Conservation (phyloP, 2,888 invertebrate genomes). For the Ecliptopera silaceata region DNA sequence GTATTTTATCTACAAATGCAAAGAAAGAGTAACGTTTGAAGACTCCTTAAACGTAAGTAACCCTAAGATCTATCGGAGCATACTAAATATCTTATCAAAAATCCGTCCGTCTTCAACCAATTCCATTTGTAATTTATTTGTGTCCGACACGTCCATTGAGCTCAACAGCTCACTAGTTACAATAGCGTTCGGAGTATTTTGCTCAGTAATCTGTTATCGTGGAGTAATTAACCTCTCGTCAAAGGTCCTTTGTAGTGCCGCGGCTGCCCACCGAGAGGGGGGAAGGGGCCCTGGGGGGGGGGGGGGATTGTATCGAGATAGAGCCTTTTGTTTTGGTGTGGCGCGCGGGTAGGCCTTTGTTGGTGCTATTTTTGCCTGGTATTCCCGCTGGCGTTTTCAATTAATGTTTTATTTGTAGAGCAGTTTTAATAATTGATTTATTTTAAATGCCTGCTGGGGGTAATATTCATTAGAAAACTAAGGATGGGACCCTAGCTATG, state of each 20-base stretch:
- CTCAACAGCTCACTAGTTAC: constrained; percentile 7
- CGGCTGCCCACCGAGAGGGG: background rate
- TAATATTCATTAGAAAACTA: background rate
- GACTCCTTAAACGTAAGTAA: too few species aligned
- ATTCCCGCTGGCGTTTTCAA: background rate
- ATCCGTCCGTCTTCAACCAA: background rate
- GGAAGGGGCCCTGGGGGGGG: background rate
- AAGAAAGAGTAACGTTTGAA: too few species aligned
- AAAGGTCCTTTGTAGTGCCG: constrained; percentile 15
- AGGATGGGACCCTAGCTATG: too few species aligned
- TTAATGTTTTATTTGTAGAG: background rate
- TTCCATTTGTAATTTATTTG: background rate
- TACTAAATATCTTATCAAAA: too few species aligned
- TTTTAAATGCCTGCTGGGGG: background rate
- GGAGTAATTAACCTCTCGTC: constrained; percentile 23
- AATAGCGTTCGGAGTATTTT: constrained; percentile 12
- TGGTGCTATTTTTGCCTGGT: constrained; percentile 4
- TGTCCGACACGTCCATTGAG: background rate
- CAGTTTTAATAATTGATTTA: background rate
- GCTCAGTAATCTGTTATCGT: constrained; percentile 21
- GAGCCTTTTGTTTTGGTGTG: constrained; percentile 3
- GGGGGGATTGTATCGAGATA: constrained; percentile 9
- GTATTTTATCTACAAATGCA: too few species aligned
- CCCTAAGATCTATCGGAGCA: too few species aligned
- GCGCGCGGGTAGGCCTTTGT: constrained; percentile 14